These are phyloP conservation scores for Tylochromis polylepis DNA, from an alignment of 2,113 vertebrate genomes.

Conservation along the genomic window DNA sequence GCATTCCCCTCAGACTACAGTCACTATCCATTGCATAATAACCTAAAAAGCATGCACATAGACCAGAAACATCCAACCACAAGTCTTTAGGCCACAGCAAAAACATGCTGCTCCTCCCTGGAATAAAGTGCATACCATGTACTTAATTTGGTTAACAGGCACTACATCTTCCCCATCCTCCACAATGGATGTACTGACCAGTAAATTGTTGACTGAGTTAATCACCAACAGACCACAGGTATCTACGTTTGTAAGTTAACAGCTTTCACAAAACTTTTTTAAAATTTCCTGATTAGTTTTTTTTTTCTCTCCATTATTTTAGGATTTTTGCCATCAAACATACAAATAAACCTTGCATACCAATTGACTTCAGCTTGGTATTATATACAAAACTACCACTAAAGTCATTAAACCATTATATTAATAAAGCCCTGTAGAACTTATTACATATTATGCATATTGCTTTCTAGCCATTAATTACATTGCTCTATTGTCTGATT, in stretches of 20 bases:
- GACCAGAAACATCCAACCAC: conserved; percentile 7
- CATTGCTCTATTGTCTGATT: background rate
- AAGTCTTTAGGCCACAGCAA: conserved; percentile 6
- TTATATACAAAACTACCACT: background rate
- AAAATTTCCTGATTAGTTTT: background rate
- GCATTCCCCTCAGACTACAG: conserved; percentile 29
- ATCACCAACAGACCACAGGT: background rate
- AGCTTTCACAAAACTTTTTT: background rate
- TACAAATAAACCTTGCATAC: background rate
- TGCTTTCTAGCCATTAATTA: background rate
- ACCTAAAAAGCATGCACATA: conserved; percentile 3
- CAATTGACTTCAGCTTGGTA: background rate
- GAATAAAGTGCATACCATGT: background rate
- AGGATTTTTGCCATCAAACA: background rate
- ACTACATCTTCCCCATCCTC: background rate
- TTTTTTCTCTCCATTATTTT: background rate
- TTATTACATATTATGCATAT: background rate
- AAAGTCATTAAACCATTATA: background rate
- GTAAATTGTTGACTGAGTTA: background rate
- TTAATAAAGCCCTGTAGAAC: background rate
- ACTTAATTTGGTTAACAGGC: background rate
- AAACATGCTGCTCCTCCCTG: background rate
- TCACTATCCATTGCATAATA: conserved; percentile 37
- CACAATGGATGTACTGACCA: background rate
- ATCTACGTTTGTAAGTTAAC: background rate